phyloP scores from a whole-genome alignment of 2,888 invertebrate genomes.

The Cerastis rubricosa region DNA sequence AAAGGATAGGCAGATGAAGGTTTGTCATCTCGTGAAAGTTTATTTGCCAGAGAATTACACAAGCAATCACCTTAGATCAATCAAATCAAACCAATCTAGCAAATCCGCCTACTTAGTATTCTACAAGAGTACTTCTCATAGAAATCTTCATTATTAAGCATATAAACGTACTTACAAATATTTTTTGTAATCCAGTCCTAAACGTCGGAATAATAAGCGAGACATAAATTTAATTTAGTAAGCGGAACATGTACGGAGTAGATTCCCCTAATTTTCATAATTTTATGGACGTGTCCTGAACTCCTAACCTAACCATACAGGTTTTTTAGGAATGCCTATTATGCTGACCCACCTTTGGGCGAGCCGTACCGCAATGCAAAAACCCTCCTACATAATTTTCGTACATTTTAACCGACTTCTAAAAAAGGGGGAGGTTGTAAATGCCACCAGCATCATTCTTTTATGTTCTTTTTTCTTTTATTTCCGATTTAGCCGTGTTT shows the following conservation, averaged over 20 bases:
- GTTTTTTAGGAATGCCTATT: neutral
- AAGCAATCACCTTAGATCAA: neutral
- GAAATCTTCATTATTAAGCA: neutral
- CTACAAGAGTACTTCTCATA: neutral
- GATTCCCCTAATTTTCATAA: neutral
- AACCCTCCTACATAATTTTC: too few species aligned
- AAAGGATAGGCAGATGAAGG: too few species aligned
- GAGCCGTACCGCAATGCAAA: too few species aligned
- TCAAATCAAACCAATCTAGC: neutral
- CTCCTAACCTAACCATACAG: neutral
- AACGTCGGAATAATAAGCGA: neutral
- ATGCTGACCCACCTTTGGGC: too few species aligned
- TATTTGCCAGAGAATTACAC: neutral
- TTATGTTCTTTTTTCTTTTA: too few species aligned
- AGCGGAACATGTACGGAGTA: constrained; percentile 1
- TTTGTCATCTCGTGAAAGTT: too few species aligned
- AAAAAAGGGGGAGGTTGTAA: too few species aligned
- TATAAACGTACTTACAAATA: neutral
- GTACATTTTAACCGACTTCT: too few species aligned
- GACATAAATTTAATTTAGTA: constrained; percentile 19
- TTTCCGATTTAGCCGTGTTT: too few species aligned
- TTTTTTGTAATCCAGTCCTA: constrained; percentile 2
- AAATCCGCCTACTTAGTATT: constrained; percentile 8
- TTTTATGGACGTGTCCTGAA: neutral
- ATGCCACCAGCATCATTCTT: too few species aligned